Base-by-base conservation (phyloP, 2,888 invertebrate species). In the Cheilosia impressa region DNA sequence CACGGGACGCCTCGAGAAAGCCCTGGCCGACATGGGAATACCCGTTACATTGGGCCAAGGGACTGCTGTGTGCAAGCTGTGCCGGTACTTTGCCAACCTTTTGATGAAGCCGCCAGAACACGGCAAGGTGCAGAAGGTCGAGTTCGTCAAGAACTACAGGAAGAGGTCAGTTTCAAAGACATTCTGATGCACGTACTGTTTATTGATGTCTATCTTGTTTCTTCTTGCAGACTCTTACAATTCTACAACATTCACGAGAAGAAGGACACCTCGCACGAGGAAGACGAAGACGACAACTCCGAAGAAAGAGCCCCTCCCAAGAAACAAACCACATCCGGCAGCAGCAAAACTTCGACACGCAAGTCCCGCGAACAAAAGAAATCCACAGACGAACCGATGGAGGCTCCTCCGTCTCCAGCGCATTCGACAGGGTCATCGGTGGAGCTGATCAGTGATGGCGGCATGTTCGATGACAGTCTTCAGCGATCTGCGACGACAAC, bases 61-160 rank as follows among this genome's bases (percentile, higher is more conserved):
- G 80, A 95, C 96, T 0, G 96, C 96, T 65, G 95, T 97, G 53
- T 97, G 97, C 92, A 97, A 97, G 92, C 92, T 96, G 27, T 97
- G 97, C 89, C 95, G 96, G 76, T 95, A 96, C 91, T 97, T 96
- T 92, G 95, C 95, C 88, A 94, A 95, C 82, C 91, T 96, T 66
- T 93, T 96, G 78, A 93, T 95, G 88, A 95, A 96, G 81, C 95
- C 94, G 2, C 93, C 93, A 0, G 94, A 94, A 81, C 89, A 89
- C 89, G 90, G 90, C 58, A 93, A 90, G 90, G 92, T 89, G 87
- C 93, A 93, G 88, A 92, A 92, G 73, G 89, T 90, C 0, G 91
- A 91, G 58, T 93, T 92, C 57, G 91, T 92, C 24, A 91, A 91
- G 87, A 94, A 94, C 89, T 95, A 95, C 89, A 93, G 94, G 68